A percentile compares a stretch with the other conserved stretches of the same genome.
These are phyloP conservation scores for Gasterosteus aculeatus DNA, from an alignment of 2,113 vertebrate species.

Conservation along the genomic window DNA sequence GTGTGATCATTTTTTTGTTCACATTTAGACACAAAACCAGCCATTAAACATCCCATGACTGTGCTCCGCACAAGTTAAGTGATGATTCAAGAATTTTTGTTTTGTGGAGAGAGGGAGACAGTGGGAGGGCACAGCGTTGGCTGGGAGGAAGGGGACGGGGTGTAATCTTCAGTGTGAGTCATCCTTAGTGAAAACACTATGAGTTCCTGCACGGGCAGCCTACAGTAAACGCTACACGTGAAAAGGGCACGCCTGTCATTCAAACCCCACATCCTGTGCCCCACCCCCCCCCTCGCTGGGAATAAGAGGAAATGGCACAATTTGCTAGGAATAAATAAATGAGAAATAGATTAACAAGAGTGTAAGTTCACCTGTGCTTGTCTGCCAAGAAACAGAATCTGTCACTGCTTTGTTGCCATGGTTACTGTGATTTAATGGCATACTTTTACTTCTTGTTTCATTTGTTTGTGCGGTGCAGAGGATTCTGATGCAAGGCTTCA, in stretches of 20 bases:
- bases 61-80: background rate
- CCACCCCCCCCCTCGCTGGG: background rate
- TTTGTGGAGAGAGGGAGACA: constrained; percentile 6
- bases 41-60: constrained; percentile 1
- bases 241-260: constrained; percentile 61
- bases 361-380: constrained; percentile 10
- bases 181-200: constrained; percentile 45
- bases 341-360: background rate
- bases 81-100: constrained; percentile 1
- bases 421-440: constrained; percentile 45
- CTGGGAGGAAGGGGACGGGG: background rate
- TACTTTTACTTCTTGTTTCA: constrained; percentile 17
- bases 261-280: constrained; percentile 30
- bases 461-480: constrained; percentile 4
- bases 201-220: constrained; percentile 39
- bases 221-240: constrained; percentile 5
- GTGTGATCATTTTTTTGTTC: constrained; percentile 13
- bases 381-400: background rate
- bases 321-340: background rate
- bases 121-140: too few species aligned
- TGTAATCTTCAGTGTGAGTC: constrained; percentile 57
- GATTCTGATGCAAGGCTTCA: constrained; percentile 6
- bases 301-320: too few species aligned
- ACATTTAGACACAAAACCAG: constrained; percentile 26
- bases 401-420: constrained; percentile 56